Percentiles rank a stretch among this genome's conserved stretches.
phyloP scores from a whole-genome alignment of 2,113 vertebrate species.

The Ardeotis arabs region DNA sequence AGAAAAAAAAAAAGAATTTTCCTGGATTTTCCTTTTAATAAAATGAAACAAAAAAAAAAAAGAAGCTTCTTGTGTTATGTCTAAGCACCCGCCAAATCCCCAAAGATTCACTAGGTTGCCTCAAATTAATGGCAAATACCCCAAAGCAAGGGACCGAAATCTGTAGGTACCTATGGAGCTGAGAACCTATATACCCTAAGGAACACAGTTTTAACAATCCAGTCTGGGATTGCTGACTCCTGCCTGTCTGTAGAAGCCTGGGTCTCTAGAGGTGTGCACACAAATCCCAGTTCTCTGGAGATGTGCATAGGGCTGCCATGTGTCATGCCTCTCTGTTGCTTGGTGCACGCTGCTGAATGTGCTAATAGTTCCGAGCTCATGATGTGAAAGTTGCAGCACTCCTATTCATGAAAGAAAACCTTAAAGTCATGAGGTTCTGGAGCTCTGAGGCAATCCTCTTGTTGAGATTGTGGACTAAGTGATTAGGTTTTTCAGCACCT shows the following conservation, averaged over 20 bases:
- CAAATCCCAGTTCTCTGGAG: background rate
- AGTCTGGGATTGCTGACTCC: background rate
- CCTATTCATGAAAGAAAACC: background rate
- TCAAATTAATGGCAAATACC: background rate
- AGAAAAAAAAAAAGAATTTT: background rate
- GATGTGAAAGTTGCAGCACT: background rate
- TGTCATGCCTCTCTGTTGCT: rapidly evolving
- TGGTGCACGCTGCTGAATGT: background rate
- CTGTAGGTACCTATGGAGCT: background rate
- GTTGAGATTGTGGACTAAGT: background rate
- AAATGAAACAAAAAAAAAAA: background rate
- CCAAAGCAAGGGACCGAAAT: background rate
- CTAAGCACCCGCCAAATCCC: background rate
- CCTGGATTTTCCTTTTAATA: background rate
- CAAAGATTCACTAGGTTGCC: background rate
- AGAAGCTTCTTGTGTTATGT: background rate
- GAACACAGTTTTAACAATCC: background rate
- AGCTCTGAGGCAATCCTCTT: background rate
- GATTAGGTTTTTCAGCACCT: background rate
- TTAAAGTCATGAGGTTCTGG: background rate
- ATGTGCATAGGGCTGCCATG: background rate
- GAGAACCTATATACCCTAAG: background rate
- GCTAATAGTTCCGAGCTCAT: background rate
- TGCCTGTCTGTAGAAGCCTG: background rate
- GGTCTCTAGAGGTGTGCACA: background rate